Percentiles rank a stretch among this genome's conserved stretches.
phyloP scores from a whole-genome alignment of 2,888 invertebrate genomes.

The Andricus curvator region DNA sequence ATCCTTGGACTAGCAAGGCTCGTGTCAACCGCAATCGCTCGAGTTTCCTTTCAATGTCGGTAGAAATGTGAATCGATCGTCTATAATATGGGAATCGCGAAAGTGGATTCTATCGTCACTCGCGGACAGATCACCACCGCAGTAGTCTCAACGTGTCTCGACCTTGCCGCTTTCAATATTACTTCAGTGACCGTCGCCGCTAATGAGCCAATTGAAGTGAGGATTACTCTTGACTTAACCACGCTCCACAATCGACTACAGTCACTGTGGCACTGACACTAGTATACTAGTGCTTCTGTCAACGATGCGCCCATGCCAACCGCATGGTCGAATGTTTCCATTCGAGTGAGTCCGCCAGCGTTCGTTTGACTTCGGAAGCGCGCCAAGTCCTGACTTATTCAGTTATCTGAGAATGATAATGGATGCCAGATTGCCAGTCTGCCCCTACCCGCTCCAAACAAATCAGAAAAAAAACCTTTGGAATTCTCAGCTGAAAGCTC shows the following conservation, averaged over 20 bases:
- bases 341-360: constrained; percentile 4
- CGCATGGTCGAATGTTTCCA: constrained; percentile 18
- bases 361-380: constrained; percentile 19
- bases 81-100: constrained; percentile 21
- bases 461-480: constrained; percentile 30
- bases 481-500: constrained; percentile 43
- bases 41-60: constrained; percentile 50
- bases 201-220: not conserved
- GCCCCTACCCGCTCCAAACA: constrained; percentile 6
- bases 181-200: constrained; percentile 47
- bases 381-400: not conserved
- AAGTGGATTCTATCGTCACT: constrained; percentile 35
- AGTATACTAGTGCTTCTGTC: constrained; percentile 62
- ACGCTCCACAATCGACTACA: constrained; percentile 57
- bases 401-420: not conserved
- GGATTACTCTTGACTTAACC: constrained; percentile 29
- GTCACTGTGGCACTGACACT: constrained; percentile 76
- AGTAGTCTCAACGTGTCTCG: constrained; percentile 33
- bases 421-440: not conserved
- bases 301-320: constrained; percentile 64
- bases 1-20: constrained; percentile 38
- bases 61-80: constrained; percentile 17
- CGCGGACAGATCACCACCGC: constrained; percentile 3
- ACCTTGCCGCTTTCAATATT: constrained; percentile 47
- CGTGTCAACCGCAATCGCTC: constrained; percentile 46